phyloP scores from a whole-genome alignment of 2,888 invertebrate species.

The Melieria picta region DNA sequence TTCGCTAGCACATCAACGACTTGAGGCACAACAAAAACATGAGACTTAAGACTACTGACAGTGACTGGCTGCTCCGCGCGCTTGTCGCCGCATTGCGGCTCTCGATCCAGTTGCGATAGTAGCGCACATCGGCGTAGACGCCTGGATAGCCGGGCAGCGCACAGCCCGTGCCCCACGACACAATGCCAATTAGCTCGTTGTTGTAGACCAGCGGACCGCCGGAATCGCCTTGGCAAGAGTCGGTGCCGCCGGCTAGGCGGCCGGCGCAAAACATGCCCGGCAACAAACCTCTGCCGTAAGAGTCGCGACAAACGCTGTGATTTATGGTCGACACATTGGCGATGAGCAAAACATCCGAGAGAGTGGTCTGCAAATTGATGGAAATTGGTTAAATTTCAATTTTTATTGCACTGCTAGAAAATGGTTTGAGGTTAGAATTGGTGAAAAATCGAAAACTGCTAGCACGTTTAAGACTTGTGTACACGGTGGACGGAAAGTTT shows the following conservation, averaged over 20 bases:
- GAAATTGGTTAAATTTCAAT: too few species aligned
- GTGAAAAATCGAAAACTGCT: too few species aligned
- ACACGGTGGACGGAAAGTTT: too few species aligned
- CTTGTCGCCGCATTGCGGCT: constrained; percentile 46
- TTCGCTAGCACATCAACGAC: too few species aligned
- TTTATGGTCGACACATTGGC: constrained; percentile 56
- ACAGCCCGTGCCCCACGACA: constrained; percentile 61
- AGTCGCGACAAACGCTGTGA: constrained; percentile 45
- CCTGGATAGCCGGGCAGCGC: constrained; percentile 52
- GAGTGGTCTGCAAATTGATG: constrained; percentile 38
- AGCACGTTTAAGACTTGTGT: too few species aligned
- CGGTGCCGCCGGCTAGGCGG: constrained; percentile 54
- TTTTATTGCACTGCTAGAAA: too few species aligned
- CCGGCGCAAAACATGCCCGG: constrained; percentile 62
- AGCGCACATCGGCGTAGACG: constrained; percentile 57
- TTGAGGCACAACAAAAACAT: too few species aligned
- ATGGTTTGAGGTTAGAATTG: too few species aligned
- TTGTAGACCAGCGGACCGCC: constrained; percentile 59
- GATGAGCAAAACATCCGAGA: constrained; percentile 51
- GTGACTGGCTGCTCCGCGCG: background rate
- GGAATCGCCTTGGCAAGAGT: constrained; percentile 61
- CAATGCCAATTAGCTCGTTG: constrained; percentile 56
- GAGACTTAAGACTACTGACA: too few species aligned
- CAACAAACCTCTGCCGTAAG: constrained; percentile 48
- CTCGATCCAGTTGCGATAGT: constrained; percentile 59